phyloP scores from a whole-genome alignment of 2,888 invertebrate genomes.

The Masnerella sp. region DNA sequence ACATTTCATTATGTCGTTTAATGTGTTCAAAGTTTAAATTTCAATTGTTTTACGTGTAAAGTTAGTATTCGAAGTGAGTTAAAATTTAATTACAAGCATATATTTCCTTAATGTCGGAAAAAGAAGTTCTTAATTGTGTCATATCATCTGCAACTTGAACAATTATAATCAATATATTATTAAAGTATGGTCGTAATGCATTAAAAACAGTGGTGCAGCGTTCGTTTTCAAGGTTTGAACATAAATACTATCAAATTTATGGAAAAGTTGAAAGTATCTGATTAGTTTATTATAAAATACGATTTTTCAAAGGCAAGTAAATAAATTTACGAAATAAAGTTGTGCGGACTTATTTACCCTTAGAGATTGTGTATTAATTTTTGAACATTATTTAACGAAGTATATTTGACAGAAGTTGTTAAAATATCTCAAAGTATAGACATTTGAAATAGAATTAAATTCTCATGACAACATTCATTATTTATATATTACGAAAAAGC shows the following conservation, averaged over 20 bases:
- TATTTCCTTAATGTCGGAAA: slow-evolving; percentile 14
- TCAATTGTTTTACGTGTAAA: slow-evolving; percentile 22
- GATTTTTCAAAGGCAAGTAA: not conserved
- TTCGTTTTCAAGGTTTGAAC: no score
- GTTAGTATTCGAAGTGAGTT: slow-evolving; percentile 10
- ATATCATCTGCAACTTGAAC: slow-evolving; percentile 2
- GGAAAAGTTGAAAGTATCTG: not conserved
- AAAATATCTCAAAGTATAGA: slow-evolving; percentile 2
- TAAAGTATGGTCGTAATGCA: not conserved
- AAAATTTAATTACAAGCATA: slow-evolving; percentile 13
- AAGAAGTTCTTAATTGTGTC: no score
- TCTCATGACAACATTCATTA: slow-evolving; percentile 20
- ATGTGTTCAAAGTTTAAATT: slow-evolving; percentile 25
- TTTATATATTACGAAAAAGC: slow-evolving; percentile 22
- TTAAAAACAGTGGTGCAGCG: not conserved
- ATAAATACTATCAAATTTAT: not conserved
- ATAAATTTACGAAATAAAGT: not conserved
- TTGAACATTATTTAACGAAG: slow-evolving; percentile 4
- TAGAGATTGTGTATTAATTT: not conserved
- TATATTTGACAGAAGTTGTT: not conserved
- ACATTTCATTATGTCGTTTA: slow-evolving; percentile 19
- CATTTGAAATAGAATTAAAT: slow-evolving; percentile 19
- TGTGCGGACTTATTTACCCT: no score
- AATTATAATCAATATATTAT: not conserved
- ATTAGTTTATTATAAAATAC: no score